A percentile compares a stretch with the other conserved stretches of the same genome.
These are phyloP conservation scores for Lasiurus borealis DNA, from an alignment of 2,113 vertebrate genomes.

Conservation along the genomic window DNA sequence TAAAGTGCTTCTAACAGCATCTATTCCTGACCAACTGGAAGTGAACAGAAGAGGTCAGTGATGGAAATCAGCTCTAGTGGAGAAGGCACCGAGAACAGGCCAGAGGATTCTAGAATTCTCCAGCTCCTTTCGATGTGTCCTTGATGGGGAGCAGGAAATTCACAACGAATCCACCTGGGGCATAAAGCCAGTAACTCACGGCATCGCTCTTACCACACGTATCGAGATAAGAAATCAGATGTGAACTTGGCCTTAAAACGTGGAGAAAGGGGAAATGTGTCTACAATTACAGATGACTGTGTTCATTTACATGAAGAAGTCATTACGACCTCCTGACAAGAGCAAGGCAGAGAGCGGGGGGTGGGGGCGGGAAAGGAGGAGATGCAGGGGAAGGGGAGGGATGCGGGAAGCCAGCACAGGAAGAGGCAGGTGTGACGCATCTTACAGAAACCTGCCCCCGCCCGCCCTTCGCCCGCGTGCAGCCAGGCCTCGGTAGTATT, in stretches of 20 bases:
- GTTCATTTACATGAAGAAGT: conserved; percentile 23
- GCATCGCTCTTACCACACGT: not conserved
- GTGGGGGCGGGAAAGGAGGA: not conserved
- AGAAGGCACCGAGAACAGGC: not conserved
- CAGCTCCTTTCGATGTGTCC: not conserved
- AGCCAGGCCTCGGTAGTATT: not conserved
- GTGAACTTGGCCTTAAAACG: conserved; percentile 38
- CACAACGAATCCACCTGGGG: not conserved
- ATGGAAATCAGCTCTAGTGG: not conserved
- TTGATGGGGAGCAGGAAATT: not conserved
- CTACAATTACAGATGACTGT: conserved; percentile 27
- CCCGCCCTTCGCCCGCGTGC: not conserved
- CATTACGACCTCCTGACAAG: conserved; percentile 13
- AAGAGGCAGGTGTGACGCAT: conserved; percentile 24
- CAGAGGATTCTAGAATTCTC: not conserved
- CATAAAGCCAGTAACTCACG: conserved; percentile 23
- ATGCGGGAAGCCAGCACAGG: not conserved
- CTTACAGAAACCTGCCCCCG: conserved; percentile 55
- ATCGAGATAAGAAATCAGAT: not conserved
- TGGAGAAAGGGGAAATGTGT: not conserved
- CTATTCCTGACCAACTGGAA: not conserved
- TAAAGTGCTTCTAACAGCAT: not conserved
- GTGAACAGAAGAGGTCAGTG: not conserved
- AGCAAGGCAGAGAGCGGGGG: not conserved
- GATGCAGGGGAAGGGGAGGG: not conserved